Percentiles rank a stretch among this genome's conserved stretches.
Evolutionary conservation across 2,888 invertebrate species (phyloP).

Genomic region (Orchesellides sinensis): DNA sequence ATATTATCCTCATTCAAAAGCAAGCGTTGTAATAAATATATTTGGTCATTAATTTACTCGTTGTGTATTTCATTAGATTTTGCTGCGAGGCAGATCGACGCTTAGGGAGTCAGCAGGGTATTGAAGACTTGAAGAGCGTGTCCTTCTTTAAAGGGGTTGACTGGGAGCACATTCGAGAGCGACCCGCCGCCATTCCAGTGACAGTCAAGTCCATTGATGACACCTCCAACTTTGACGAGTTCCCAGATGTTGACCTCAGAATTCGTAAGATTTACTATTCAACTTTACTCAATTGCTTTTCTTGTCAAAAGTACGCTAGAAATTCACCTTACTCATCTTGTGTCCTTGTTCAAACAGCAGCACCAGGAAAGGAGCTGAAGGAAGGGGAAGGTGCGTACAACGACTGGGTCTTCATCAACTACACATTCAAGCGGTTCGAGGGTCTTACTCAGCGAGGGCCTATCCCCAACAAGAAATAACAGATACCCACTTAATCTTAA

Average conservation of each 20-base stretch:
- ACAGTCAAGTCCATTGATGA: constrained; percentile 99
- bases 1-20: constrained; percentile 81
- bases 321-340: too few relatives aligned
- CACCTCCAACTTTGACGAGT: constrained; percentile 99
- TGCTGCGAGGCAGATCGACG: constrained; percentile 98
- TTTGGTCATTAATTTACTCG: not conserved
- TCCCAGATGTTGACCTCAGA: constrained; percentile 98
- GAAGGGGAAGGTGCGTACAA: constrained; percentile 94
- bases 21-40: not conserved
- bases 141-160: constrained; percentile 97
- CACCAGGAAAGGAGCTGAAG: constrained; percentile 86
- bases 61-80: constrained; percentile 81
- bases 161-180: constrained; percentile 99
- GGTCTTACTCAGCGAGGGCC: constrained; percentile 79
- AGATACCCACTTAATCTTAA: not conserved
- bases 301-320: not conserved
- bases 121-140: constrained; percentile 94
- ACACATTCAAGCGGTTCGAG: constrained; percentile 99
- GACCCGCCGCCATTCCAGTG: constrained; percentile 98
- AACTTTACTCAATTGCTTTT: not conserved
- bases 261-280: constrained; percentile 89
- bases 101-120: constrained; percentile 91
- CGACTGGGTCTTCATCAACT: constrained; percentile 99
- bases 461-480: constrained; percentile 70
- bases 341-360: constrained; percentile 80